phyloP scores from a whole-genome alignment of 2,888 invertebrate species.

The Tethea ocularis region DNA sequence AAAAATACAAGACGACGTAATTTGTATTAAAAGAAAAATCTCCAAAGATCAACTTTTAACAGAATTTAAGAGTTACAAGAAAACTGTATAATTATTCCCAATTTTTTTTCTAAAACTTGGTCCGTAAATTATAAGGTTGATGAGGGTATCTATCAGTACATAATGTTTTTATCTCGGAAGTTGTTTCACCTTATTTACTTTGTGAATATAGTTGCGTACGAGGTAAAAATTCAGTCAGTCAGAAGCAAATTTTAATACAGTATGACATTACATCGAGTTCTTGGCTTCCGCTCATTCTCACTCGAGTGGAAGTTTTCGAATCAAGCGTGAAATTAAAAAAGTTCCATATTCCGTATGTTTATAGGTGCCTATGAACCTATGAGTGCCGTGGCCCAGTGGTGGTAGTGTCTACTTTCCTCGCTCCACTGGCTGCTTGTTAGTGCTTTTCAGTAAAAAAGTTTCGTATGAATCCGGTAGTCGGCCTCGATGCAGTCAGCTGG shows the following conservation, averaged over 20 bases:
- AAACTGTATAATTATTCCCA: constrained; percentile 1
- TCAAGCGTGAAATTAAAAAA: constrained; percentile 81
- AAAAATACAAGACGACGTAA: neutral
- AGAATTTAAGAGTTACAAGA: neutral
- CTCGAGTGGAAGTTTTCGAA: constrained; percentile 61
- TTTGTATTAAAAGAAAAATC: neutral
- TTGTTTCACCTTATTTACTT: neutral
- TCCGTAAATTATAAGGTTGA: neutral
- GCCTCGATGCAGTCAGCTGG: constrained; percentile 8
- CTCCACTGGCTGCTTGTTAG: constrained; percentile 39
- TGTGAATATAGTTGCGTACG: constrained; percentile 19
- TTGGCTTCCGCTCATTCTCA: constrained; percentile 48
- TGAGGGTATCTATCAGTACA: neutral
- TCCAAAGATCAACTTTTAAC: neutral
- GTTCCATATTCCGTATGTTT: constrained; percentile 58
- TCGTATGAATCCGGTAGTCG: constrained; percentile 18
- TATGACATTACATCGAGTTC: constrained; percentile 49
- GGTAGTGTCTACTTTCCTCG: constrained; percentile 36
- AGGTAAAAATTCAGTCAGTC: constrained; percentile 28
- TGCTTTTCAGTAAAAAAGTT: constrained; percentile 43
- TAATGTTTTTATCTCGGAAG: neutral
- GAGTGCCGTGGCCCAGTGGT: constrained; percentile 34
- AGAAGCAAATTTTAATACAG: constrained; percentile 19
- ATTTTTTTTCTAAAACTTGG: neutral
- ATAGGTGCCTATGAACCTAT: constrained; percentile 44